A percentile compares a stretch with the other conserved stretches of the same genome.
phyloP scores from a whole-genome alignment of 2,113 vertebrate genomes.

The Helogale parvula region DNA sequence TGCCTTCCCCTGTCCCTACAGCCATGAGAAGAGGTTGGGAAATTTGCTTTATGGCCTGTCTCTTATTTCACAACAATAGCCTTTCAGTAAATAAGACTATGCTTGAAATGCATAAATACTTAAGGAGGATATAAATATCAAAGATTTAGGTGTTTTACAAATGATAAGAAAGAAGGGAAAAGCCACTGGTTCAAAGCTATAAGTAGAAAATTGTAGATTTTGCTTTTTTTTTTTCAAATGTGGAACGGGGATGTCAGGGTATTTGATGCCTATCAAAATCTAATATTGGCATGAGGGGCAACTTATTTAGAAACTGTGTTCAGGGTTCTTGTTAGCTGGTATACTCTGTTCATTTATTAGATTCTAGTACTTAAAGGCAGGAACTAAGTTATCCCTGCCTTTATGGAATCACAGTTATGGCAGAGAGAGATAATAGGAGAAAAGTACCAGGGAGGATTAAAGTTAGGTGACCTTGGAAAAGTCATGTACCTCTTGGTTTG shows the following conservation, averaged over 20 bases:
- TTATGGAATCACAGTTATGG: neutral
- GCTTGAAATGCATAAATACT: conserved; percentile 10
- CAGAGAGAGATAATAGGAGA: neutral
- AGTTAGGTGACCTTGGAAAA: neutral
- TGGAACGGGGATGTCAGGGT: conserved; percentile 31
- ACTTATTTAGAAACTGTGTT: conserved; percentile 5
- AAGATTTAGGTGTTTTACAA: conserved; percentile 24
- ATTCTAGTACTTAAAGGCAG: conserved; percentile 17
- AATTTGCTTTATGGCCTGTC: conserved; percentile 5
- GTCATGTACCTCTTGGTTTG: neutral
- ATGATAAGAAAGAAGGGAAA: conserved; percentile 21
- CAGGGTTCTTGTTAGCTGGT: conserved; percentile 16
- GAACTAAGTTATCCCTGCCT: neutral
- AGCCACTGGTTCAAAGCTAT: neutral
- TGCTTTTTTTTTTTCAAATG: neutral
- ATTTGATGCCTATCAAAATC: conserved; percentile 45
- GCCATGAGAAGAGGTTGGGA: neutral
- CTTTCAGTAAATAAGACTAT: conserved; percentile 2
- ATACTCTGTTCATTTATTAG: conserved; percentile 20
- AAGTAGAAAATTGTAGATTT: conserved; percentile 27
- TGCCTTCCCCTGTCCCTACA: neutral
- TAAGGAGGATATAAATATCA: neutral
- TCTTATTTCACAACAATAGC: neutral
- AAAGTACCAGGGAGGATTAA: neutral
- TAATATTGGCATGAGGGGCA: neutral